Evolutionary conservation across 2,113 vertebrate species (phyloP), one percentile per base, ranked within the genome.

Genomic region (Syrmaticus mikado): DNA sequence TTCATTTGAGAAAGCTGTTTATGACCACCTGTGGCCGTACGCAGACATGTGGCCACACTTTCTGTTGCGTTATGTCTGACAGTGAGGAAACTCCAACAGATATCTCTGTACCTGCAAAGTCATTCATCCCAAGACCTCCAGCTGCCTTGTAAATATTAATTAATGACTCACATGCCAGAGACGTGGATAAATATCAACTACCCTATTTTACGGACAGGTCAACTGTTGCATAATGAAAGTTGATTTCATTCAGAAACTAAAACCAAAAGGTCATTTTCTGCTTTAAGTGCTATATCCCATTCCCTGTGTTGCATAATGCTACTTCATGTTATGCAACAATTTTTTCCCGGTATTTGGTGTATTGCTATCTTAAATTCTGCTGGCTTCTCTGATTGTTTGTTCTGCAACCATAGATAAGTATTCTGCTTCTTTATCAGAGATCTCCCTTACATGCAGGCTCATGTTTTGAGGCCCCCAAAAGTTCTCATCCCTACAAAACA

Each of bases 51-150:
- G 38, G 20, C 58, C 34, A 45, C 55, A 22, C n/a, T 67, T 1
- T 4, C 43, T 82, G 84, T 79, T 70, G 40, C 1, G 0, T 24
- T 1, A 20, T 27, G 0, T 12, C 68, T 30, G 46, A 25, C 0
- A 1, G n/a, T 0, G 7, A 73, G 62, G n/a, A 75, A 10, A 11
- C 28, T 32, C 30, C 8, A 22, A 34, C 0, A 0, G 0, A 0
- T 40, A 10, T 58, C 82, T 34, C 22, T 77, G 78, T 41, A 30
- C 43, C 50, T 80, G 72, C 67, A 81, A 45, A 89, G 34, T 6
- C 68, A 17, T 30, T 81, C 75, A 91, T 75, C 65, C 93, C 81
- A 87, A 92, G 91, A 83, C 76, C 89, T 85, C 65, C 85, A 89
- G 70, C 89, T 52, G 85, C 89, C 79, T 68, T 52, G 68, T 70